These are phyloP conservation scores for Holacanthus passer DNA, from an alignment of 2,113 vertebrate species.

Conservation along the genomic window DNA sequence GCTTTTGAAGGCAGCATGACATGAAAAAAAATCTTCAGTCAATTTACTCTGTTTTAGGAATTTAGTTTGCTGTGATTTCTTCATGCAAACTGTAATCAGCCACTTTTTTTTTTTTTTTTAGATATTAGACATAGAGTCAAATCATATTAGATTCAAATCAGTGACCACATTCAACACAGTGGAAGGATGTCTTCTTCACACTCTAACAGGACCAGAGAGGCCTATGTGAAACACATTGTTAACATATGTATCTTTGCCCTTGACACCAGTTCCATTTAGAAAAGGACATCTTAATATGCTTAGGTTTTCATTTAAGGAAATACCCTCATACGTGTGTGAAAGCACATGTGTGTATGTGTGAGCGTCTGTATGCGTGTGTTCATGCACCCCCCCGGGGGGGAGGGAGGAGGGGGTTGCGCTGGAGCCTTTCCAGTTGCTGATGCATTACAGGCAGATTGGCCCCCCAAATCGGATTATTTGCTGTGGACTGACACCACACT, in stretches of 20 bases:
- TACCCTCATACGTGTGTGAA: slow-evolving; percentile 66
- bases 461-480: slow-evolving; percentile 85
- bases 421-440: slow-evolving; percentile 83
- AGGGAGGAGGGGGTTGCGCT: slow-evolving; percentile 30
- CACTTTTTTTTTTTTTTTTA: slow-evolving; percentile 3
- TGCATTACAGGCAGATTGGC: slow-evolving; percentile 84
- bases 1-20: slow-evolving; percentile 85
- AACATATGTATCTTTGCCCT: slow-evolving; percentile 80
- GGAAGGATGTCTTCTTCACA: slow-evolving; percentile 52
- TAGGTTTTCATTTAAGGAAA: slow-evolving; percentile 82
- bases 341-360: slow-evolving; percentile 41
- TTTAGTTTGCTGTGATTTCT: slow-evolving; percentile 88
- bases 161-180: slow-evolving; percentile 23
- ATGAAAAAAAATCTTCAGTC: slow-evolving; percentile 82
- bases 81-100: slow-evolving; percentile 81
- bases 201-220: slow-evolving; percentile 60
- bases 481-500: slow-evolving; percentile 82
- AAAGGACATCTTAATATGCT: slow-evolving; percentile 81
- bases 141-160: slow-evolving; percentile 47
- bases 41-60: slow-evolving; percentile 84
- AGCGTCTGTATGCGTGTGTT: slow-evolving; percentile 44
- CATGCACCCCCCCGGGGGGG: slow-evolving; percentile 31
- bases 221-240: slow-evolving; percentile 74
- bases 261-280: slow-evolving; percentile 76
- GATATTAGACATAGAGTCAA: not conserved